A percentile compares a stretch with the other conserved stretches of the same genome.
Conservation (phyloP, 64 coral and sea anemone genomes). For the Pocillopora damicornis region DNA sequence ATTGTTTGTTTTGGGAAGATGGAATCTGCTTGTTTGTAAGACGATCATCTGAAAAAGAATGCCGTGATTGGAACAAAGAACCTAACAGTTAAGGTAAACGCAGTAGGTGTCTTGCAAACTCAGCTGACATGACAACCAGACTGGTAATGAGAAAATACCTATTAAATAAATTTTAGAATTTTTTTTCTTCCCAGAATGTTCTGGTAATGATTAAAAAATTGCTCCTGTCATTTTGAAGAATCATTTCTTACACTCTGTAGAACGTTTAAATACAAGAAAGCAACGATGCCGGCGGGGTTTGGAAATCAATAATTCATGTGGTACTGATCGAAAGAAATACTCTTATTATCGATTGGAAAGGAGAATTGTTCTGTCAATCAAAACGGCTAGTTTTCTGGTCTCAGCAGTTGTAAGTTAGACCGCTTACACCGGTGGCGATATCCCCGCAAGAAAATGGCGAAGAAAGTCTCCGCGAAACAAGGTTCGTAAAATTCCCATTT, state of each 20-base stretch:
- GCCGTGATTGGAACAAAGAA: slow-evolving; percentile 11
- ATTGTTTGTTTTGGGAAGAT: slow-evolving; percentile 29
- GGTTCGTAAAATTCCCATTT: slow-evolving; percentile 2
- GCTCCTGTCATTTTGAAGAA: background rate
- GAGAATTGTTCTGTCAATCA: slow-evolving; percentile 35
- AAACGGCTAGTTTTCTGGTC: slow-evolving; percentile 2
- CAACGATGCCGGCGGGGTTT: background rate
- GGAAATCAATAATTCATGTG: background rate
- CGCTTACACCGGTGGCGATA: slow-evolving; percentile 12
- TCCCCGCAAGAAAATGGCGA: slow-evolving; percentile 24
- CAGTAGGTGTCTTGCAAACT: background rate
- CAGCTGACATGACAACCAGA: background rate
- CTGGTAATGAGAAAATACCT: background rate
- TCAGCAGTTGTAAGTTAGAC: background rate
- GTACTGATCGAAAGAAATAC: background rate
- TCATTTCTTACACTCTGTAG: background rate
- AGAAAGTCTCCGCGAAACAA: slow-evolving; percentile 13
- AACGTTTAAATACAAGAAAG: background rate
- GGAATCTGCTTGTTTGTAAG: background rate
- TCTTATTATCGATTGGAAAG: background rate
- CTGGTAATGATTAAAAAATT: background rate
- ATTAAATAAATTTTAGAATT: background rate
- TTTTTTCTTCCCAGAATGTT: background rate
- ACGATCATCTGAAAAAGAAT: background rate
- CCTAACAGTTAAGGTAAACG: background rate